These are phyloP conservation scores for Ormyrus labotus DNA, from an alignment of 2,888 invertebrate species.

Conservation along the genomic window DNA sequence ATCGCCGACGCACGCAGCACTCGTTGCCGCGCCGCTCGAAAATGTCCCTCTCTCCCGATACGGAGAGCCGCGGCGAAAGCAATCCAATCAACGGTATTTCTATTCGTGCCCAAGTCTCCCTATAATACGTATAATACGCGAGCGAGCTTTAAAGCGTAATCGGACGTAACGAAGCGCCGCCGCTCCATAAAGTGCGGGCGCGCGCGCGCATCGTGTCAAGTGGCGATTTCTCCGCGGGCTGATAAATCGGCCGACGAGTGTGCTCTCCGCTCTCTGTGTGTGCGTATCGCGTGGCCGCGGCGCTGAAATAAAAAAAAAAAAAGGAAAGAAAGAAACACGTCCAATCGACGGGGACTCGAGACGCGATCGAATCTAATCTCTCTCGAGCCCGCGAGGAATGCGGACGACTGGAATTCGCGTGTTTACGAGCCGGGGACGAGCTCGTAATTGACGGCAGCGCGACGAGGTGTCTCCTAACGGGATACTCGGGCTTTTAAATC, in stretches of 20 bases:
- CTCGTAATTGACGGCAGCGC: too few species aligned
- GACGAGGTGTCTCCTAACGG: too few species aligned
- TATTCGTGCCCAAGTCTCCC: background rate
- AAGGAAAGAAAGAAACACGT: too few species aligned
- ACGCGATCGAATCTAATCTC: too few species aligned
- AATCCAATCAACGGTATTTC: slow-evolving; percentile 38
- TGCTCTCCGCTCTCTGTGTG: too few species aligned
- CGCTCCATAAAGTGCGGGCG: slow-evolving; percentile 46
- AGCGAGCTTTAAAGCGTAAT: slow-evolving; percentile 43
- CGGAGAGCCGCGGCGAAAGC: background rate
- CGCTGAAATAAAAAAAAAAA: too few species aligned
- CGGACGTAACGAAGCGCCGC: slow-evolving; percentile 57
- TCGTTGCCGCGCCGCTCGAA: background rate
- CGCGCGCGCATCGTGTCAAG: slow-evolving; percentile 44
- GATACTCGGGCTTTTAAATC: too few species aligned
- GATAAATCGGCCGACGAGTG: background rate
- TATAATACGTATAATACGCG: background rate
- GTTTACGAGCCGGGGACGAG: too few species aligned
- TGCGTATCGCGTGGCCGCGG: too few species aligned
- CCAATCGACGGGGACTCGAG: too few species aligned
- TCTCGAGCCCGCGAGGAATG: too few species aligned
- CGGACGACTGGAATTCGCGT: too few species aligned
- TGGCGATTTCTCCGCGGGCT: slow-evolving; percentile 57
- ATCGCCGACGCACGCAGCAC: background rate
- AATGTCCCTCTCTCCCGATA: background rate